Percentiles rank a stretch among this genome's conserved stretches.
phyloP scores from a whole-genome alignment of 2,113 vertebrate species.

The Rallus limicola region DNA sequence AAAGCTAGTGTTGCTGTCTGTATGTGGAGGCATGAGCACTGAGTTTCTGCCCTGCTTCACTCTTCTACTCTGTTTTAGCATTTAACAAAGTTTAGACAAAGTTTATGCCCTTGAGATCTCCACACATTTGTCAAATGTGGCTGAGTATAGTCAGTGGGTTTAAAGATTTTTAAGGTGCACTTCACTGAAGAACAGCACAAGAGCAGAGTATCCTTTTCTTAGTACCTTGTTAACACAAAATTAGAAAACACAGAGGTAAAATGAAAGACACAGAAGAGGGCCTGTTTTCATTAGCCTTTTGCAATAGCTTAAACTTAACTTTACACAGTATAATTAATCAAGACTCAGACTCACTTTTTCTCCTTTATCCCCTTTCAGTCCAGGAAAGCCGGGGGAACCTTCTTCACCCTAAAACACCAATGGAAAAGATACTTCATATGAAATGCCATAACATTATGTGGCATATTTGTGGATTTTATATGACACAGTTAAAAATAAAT shows the following conservation, averaged over 20 bases:
- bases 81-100: background rate
- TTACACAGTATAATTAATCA: background rate
- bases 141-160: background rate
- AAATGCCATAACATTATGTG: background rate
- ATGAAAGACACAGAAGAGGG: background rate
- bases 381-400: slow-evolving; percentile 79
- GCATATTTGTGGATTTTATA: background rate
- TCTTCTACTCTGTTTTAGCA: background rate
- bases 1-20: background rate
- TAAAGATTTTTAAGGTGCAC: background rate
- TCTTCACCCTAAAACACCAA: slow-evolving; percentile 78
- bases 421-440: background rate
- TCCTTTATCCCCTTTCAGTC: slow-evolving; percentile 82
- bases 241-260: background rate
- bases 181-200: background rate
- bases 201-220: background rate
- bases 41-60: background rate
- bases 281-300: background rate
- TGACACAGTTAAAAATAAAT: background rate
- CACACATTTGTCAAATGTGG: background rate
- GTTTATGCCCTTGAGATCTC: background rate
- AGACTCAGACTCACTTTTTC: slow-evolving; percentile 78
- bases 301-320: background rate
- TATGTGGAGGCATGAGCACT: background rate
- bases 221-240: background rate